Conservation (phyloP, 2,113 vertebrate genomes). For the Menidia beryllina region DNA sequence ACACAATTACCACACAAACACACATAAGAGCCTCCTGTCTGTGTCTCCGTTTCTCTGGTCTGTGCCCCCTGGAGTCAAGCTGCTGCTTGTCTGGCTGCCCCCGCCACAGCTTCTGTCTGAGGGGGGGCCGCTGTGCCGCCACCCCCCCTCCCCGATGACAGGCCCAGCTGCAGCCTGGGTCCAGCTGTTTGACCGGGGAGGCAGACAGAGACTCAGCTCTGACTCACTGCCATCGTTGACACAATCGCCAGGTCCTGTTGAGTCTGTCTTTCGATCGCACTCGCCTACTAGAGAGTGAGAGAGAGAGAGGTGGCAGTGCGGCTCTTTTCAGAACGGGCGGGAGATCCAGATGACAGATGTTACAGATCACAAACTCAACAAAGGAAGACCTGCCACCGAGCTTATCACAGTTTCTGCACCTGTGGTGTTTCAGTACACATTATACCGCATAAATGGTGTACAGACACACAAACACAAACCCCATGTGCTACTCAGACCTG, state of each 20-base stretch:
- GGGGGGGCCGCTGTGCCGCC: conserved; percentile 32
- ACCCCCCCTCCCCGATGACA: conserved; percentile 42
- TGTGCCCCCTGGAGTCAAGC: conserved; percentile 70
- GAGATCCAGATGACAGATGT: conserved; percentile 33
- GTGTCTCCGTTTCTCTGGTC: conserved; percentile 65
- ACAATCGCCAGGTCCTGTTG: conserved; percentile 21
- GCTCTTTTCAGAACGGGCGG: neutral
- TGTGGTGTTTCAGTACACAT: conserved; percentile 31
- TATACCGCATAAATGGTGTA: conserved; percentile 21
- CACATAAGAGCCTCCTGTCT: conserved; percentile 64
- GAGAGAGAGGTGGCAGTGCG: conserved; percentile 14
- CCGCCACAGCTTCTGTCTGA: conserved; percentile 54
- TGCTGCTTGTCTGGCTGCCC: conserved; percentile 67
- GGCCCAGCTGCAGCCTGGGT: conserved; percentile 39
- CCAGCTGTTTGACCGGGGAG: conserved; percentile 55
- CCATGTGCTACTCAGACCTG: conserved; percentile 14
- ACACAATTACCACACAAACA: conserved; percentile 45
- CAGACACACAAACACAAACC: conserved; percentile 5
- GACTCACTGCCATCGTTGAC: conserved; percentile 25
- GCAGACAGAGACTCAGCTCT: conserved; percentile 35
- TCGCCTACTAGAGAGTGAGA: conserved; percentile 39
- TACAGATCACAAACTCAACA: conserved; percentile 34
- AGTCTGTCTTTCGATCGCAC: conserved; percentile 39
- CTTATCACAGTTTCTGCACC: conserved; percentile 52
- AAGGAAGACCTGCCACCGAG: conserved; percentile 20